Conservation (phyloP, 2,888 invertebrate genomes). For the Dione juno region DNA sequence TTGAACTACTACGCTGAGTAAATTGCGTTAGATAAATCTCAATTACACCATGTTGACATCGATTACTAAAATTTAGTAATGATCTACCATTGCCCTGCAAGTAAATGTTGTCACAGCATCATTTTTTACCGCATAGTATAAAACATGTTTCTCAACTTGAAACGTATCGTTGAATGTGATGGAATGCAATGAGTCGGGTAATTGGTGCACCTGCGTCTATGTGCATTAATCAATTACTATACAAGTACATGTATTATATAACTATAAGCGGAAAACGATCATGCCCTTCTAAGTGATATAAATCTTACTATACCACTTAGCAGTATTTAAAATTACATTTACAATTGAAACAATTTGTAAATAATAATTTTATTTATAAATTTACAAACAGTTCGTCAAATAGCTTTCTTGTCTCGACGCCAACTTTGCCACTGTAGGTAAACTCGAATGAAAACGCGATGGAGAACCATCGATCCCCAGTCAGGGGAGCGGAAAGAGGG, state of each 20-base stretch:
- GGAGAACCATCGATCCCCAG: no score
- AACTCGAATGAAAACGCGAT: no score
- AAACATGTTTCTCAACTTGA: conserved; percentile 13
- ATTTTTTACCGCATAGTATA: conserved; percentile 2
- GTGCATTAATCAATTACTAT: conserved; percentile 22
- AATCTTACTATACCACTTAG: neutral
- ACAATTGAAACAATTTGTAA: no score
- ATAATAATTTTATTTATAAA: no score
- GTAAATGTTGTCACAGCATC: neutral
- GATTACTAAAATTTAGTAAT: neutral
- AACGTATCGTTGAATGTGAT: conserved; percentile 16
- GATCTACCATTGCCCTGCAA: neutral
- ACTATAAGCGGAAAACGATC: neutral
- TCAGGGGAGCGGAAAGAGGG: no score
- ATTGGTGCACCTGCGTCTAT: conserved; percentile 29
- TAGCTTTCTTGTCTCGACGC: no score
- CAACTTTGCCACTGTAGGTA: no score
- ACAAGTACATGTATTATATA: conserved; percentile 9
- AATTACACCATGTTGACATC: neutral
- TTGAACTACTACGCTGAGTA: neutral
- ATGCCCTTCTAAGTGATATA: conserved; percentile 1
- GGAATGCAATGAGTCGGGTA: conserved; percentile 20
- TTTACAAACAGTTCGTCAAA: no score
- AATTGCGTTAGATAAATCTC: neutral
- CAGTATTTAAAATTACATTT: no score